Percentiles rank a stretch among this genome's conserved stretches.
phyloP scores from a whole-genome alignment of 1,140 invertebrate genomes.

The Tetramorium alpestre region DNA sequence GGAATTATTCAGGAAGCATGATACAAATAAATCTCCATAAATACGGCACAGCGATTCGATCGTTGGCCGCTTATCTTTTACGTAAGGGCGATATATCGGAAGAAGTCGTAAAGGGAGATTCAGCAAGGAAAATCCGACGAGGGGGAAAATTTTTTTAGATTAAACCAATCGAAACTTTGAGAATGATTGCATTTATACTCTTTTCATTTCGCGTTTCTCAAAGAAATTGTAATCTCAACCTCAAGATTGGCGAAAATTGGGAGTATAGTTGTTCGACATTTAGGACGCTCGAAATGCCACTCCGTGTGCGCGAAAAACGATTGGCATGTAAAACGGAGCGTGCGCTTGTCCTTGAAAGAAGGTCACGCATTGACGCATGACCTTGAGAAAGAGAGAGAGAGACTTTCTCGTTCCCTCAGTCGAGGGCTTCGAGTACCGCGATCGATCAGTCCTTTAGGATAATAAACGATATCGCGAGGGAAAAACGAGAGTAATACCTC shows the following conservation, averaged over 20 bases:
- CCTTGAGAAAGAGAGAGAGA: neutral
- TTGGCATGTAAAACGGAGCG: neutral
- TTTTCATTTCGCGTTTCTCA: neutral
- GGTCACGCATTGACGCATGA: neutral
- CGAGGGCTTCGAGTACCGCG: neutral
- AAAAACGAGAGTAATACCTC: neutral
- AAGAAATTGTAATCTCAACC: conserved; percentile 19
- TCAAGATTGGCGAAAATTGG: neutral
- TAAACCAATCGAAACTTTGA: neutral
- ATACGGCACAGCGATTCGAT: neutral
- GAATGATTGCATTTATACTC: neutral
- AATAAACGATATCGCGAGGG: neutral
- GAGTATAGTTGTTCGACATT: neutral
- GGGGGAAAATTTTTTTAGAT: neutral
- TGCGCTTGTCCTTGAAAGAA: conserved; percentile 1
- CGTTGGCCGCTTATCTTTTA: conserved; percentile 12
- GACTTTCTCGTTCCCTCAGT: neutral
- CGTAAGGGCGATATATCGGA: neutral
- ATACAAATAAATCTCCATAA: conserved; percentile 16
- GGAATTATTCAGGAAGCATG: conserved; percentile 52
- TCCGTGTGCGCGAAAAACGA: neutral
- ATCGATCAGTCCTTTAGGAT: conserved; percentile 32
- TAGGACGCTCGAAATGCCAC: neutral
- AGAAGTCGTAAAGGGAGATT: neutral
- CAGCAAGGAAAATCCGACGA: neutral